These are phyloP conservation scores for Lasioglossum figueresi DNA, from an alignment of 2,888 invertebrate species.

Conservation along the genomic window DNA sequence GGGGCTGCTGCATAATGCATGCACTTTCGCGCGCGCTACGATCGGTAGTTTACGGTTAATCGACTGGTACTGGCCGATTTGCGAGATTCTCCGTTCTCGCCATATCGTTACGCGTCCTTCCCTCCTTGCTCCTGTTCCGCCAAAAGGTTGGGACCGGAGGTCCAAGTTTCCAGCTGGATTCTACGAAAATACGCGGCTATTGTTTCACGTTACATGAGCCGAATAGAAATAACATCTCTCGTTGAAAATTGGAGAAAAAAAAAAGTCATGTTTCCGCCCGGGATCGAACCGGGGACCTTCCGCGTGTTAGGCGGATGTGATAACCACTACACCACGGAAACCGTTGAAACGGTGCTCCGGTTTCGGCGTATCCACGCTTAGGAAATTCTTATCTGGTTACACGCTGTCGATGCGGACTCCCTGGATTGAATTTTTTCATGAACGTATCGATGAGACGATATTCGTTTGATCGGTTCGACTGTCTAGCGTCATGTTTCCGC, in stretches of 20 bases:
- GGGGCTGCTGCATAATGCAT: slow-evolving; percentile 65
- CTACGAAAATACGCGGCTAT: background rate
- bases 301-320: slow-evolving; percentile 96
- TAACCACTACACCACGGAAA: slow-evolving; percentile 95
- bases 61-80: slow-evolving; percentile 46
- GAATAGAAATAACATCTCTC: background rate
- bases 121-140: background rate
- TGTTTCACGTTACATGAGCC: background rate
- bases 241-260: slow-evolving; percentile 64
- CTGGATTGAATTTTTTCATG: background rate
- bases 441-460: background rate
- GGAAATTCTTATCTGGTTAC: background rate
- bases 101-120: background rate
- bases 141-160: no score
- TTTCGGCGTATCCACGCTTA: background rate
- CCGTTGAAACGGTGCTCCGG: slow-evolving; percentile 65
- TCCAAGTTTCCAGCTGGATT: background rate
- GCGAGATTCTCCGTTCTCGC: slow-evolving; percentile 11
- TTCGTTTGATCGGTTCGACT: background rate
- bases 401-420: background rate
- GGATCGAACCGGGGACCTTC: slow-evolving; percentile 96
- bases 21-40: slow-evolving; percentile 57
- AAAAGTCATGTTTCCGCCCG: slow-evolving; percentile 90
- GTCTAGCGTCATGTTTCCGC: background rate
- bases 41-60: slow-evolving; percentile 69